Evolutionary conservation across 2,888 invertebrate species (phyloP).

Genomic region (Leptinotarsa juncta): DNA sequence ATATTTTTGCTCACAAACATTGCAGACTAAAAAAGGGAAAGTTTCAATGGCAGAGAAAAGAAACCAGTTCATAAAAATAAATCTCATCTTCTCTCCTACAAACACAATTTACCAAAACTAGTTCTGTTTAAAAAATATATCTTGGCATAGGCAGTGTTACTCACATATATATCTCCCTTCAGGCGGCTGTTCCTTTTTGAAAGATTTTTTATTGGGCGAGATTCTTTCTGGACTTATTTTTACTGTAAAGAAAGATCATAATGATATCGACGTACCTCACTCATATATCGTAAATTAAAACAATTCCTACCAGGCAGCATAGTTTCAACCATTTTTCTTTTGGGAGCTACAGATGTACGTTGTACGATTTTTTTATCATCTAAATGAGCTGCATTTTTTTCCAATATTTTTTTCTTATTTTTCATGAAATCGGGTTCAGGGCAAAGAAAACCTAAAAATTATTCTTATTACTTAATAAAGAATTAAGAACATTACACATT

Average conservation of each 20-base stretch:
- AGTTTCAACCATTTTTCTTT: background rate
- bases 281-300: too few relatives aligned
- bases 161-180: too few relatives aligned
- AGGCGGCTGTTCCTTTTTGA: too few relatives aligned
- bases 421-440: constrained; percentile 2
- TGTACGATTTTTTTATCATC: background rate
- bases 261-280: too few relatives aligned
- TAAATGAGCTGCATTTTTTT: background rate
- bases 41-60: too few relatives aligned
- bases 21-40: constrained; percentile 42
- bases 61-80: too few relatives aligned
- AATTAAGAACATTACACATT: too few relatives aligned
- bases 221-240: constrained; percentile 38
- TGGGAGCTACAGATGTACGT: background rate
- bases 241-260: constrained; percentile 9
- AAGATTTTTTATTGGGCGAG: constrained; percentile 21
- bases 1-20: constrained; percentile 45
- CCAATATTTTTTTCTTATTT: background rate
- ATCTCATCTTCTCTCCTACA: too few relatives aligned
- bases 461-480: too few relatives aligned
- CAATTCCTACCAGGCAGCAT: background rate
- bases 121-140: too few relatives aligned
- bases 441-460: background rate
- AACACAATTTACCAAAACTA: too few relatives aligned
- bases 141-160: too few relatives aligned